Evolutionary conservation across 2,113 vertebrate genomes (phyloP), one percentile per base, ranked within the genome.

Genomic region (Trichomycterus rosablanca): DNA sequence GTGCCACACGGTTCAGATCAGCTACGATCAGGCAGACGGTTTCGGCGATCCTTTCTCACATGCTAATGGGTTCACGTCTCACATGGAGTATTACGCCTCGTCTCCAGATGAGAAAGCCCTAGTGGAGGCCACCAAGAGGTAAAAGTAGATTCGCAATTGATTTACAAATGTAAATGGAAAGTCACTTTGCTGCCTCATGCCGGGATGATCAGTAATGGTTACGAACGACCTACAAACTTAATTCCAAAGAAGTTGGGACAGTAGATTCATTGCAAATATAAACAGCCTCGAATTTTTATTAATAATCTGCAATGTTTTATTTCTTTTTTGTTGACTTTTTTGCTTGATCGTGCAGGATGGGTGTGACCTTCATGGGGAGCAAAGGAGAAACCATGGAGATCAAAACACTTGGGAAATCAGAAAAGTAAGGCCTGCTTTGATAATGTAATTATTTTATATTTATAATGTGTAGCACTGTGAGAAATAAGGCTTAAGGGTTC

Each of bases 1-100:
- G 52, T 99, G 95, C 77, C 95, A 99, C 66, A 97, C 95, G 2
- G 95, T 98, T 55, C 94, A 98, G 78, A 97, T 98, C 79, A 97
- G 88, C 78, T 87, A 81, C 34, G 92, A 93, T 66, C 89, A 91
- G 52, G 75, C 86, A 5, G 93, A 97, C 59, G 76, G 85, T 42
- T 66, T 69, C 2, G 78, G 74, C 2, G 91, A 92, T 68, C 85
- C 86, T 0, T 89, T 91, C 59, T 88, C 88, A 69, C 89, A 89
- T 0, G 72, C 83, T 39, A 91, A 84, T 12, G 90, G 92, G 23
- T 80, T 90, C 43, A 72, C 86, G 0, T 72, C 76, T 37, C 80
- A 88, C 0, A 74, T 95, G 83, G 95, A 99, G 34, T 99, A 98
- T 74, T 99, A 97, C 2, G 95, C 96, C 46, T 93, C 96, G 2